A percentile compares a stretch with the other conserved stretches of the same genome.
Evolutionary conservation across 2,888 invertebrate genomes (phyloP).

Genomic region (Serripes groenlandicus): DNA sequence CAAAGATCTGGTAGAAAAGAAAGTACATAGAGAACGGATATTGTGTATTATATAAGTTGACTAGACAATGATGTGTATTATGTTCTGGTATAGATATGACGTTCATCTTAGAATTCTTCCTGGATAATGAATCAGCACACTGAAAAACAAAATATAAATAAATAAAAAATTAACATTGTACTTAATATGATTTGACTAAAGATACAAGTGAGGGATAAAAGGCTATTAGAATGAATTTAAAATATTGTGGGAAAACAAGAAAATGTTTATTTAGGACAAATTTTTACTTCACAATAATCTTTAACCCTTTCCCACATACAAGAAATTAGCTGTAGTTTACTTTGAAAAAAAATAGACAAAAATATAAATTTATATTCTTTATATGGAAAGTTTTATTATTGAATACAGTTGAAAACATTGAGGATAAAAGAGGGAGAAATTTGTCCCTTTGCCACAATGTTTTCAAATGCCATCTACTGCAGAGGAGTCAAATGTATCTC

Average conservation of each 20-base stretch:
- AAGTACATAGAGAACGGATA: too few species aligned
- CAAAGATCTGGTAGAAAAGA: too few species aligned
- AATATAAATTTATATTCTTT: neutral
- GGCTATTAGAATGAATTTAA: too few species aligned
- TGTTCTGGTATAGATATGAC: too few species aligned
- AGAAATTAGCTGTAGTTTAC: neutral
- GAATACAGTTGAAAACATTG: neutral
- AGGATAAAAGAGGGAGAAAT: neutral
- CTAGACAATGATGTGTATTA: too few species aligned
- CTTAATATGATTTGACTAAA: too few species aligned
- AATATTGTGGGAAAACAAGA: conserved; percentile 4
- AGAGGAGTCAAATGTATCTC: neutral
- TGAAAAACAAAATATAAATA: too few species aligned
- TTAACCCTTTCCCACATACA: neutral
- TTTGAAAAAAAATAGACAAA: neutral
- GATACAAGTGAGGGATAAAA: too few species aligned
- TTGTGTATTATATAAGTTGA: too few species aligned
- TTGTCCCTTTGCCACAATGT: neutral
- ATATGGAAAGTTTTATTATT: neutral
- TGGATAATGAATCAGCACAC: neutral
- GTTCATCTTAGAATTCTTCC: neutral
- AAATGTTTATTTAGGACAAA: neutral
- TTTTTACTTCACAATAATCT: neutral
- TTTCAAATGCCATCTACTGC: neutral
- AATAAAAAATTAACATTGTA: too few species aligned